Base-by-base conservation (phyloP, 2,113 vertebrate genomes). In the Callorhinus ursinus region DNA sequence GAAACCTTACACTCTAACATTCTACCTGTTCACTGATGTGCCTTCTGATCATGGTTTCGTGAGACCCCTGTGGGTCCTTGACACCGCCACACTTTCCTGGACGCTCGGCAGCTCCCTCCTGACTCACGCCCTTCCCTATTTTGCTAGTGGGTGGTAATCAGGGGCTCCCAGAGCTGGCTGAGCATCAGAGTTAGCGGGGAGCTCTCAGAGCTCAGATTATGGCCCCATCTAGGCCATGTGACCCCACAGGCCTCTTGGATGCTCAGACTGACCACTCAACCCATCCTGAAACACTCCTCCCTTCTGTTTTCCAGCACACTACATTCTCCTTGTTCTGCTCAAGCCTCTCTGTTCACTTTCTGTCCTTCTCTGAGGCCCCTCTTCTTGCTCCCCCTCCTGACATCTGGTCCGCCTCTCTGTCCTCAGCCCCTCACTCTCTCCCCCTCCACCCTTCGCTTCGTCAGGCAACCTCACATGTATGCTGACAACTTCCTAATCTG, bases 301-400 rank as follows among this genome's bases (percentile, higher is more conserved):
- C 14, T 55, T 28, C 72, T 39, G 46, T 7, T 10, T n/a, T 5
- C 72, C 1, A 0, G 0, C 2, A 10, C 10, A 1, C 71, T 10
- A 19, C 7, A 5, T 1, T 19, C 46, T 33, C 39, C 19, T 1
- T 39, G 69, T 7, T 79, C 24, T 77, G 59, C 67, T 42, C 24
- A 9, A 46, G 63, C 63, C 49, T 31, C 63, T 36, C 18, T 15
- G 5, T 28, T 42, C 51, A 3, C 9, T 39, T 69, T 77, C 81
- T 49, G 42, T 46, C 49, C 28, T 39, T 46, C 33, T 33, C 0
- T 3, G 42, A 33, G 21, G 55, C 21, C 18, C 33, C 10, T 36
- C 49, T 36, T 14, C 67, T 26, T 24, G 65, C 49, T 39, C 26
- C 21, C 12, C 1, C 3, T 18, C 69, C 77, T 33, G 21, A 49